phyloP scores from a whole-genome alignment of 2,888 invertebrate genomes.

The Drepanosiphum platanoidis region DNA sequence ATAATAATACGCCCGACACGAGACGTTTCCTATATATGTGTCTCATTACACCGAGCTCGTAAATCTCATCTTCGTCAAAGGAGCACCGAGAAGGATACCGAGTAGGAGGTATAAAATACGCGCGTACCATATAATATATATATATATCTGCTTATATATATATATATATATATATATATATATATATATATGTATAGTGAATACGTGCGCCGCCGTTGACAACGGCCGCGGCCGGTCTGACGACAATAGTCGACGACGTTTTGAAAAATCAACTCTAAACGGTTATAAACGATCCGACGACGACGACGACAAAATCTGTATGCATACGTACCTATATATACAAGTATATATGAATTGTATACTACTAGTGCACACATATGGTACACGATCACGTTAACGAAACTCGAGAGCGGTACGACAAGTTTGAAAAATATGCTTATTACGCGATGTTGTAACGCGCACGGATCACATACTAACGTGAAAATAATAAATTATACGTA shows the following conservation, averaged over 20 bases:
- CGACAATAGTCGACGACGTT: conserved; percentile 28
- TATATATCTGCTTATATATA: background rate
- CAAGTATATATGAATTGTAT: background rate
- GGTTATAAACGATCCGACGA: conserved; percentile 47
- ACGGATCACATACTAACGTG: too few relatives aligned
- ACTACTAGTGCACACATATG: background rate
- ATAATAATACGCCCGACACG: background rate
- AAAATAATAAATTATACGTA: conserved; percentile 2
- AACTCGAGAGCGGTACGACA: background rate
- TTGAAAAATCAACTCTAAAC: conserved; percentile 53
- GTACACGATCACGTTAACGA: background rate
- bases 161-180: background rate
- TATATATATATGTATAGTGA: background rate
- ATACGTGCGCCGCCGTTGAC: background rate
- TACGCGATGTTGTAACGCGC: background rate
- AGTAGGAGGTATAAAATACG: background rate
- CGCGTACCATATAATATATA: background rate
- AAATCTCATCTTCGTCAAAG: conserved; percentile 50
- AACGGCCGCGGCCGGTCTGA: background rate
- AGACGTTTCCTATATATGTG: conserved; percentile 22
- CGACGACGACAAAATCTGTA: conserved; percentile 13
- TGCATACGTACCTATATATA: background rate
- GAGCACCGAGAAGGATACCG: conserved; percentile 1
- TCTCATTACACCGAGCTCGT: conserved; percentile 44
- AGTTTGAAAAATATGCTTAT: background rate